Conservation (phyloP, 2,113 vertebrate genomes). For the Coptodon bakossiorum region DNA sequence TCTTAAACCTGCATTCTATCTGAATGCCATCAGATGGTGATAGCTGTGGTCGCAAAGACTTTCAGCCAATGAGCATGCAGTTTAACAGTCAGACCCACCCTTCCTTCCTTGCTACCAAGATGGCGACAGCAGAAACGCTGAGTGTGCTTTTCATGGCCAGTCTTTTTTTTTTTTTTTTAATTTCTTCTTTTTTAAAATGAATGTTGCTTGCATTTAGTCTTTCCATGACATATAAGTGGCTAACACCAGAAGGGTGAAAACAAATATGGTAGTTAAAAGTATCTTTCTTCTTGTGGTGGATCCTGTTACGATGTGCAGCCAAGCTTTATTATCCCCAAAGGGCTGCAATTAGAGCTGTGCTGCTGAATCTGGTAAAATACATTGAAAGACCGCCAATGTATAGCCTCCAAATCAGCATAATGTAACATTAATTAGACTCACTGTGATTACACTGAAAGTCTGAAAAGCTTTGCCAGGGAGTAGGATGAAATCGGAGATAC, state of each 20-base stretch:
- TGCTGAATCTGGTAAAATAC: constrained; percentile 44
- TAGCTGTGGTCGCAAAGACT: neutral
- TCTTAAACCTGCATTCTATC: neutral
- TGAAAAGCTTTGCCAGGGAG: neutral
- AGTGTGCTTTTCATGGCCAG: neutral
- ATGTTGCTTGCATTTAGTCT: neutral
- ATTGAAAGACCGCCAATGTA: constrained; percentile 36
- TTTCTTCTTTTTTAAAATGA: neutral
- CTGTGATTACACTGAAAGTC: constrained; percentile 19
- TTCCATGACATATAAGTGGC: neutral
- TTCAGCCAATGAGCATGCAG: neutral
- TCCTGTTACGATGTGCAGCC: constrained; percentile 6
- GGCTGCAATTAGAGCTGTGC: constrained; percentile 42
- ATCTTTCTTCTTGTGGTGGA: neutral
- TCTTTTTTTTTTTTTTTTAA: rapidly evolving
- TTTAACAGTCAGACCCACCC: neutral
- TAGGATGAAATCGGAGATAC: neutral
- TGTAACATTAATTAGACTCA: constrained; percentile 40
- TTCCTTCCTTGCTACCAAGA: neutral
- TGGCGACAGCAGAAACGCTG: neutral
- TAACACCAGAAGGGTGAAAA: neutral
- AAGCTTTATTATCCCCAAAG: constrained; percentile 37
- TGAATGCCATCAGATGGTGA: neutral
- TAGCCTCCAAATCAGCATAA: constrained; percentile 47
- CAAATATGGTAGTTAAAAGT: constrained; percentile 21